Percentiles rank a stretch among this genome's conserved stretches.
Conservation (phyloP, 2,797 vertebrate genomes). For the Enteromius fasciolatus region DNA sequence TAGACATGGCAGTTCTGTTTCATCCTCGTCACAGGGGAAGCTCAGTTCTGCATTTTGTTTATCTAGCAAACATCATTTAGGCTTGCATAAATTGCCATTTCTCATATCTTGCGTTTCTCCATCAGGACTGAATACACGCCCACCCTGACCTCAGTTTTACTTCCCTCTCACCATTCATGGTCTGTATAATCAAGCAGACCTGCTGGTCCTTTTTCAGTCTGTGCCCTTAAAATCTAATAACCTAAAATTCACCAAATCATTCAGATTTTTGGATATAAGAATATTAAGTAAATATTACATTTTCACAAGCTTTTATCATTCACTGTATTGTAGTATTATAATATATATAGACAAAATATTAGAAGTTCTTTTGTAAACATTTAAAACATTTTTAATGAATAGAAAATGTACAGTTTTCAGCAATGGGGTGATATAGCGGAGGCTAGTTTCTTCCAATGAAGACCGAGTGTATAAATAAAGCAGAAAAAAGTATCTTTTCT, state of each 20-base stretch:
- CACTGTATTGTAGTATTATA: neutral
- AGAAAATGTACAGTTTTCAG: neutral
- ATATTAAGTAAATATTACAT: neutral
- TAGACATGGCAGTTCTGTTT: neutral
- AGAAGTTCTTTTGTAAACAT: neutral
- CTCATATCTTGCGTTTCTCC: slow-evolving; percentile 45
- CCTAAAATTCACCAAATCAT: neutral
- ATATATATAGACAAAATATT: neutral
- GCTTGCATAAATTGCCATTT: slow-evolving; percentile 11
- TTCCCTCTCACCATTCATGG: slow-evolving; percentile 23
- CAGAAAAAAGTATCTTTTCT: neutral
- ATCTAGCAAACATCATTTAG: neutral
- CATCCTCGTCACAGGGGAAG: neutral
- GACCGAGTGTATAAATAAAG: neutral
- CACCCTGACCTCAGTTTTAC: neutral
- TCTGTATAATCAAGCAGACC: slow-evolving; percentile 28
- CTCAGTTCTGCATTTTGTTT: neutral
- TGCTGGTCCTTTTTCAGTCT: neutral
- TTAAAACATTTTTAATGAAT: neutral
- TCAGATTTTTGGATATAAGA: neutral
- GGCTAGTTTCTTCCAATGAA: neutral
- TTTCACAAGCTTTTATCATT: neutral
- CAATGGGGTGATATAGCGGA: neutral
- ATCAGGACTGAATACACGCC: slow-evolving; percentile 18
- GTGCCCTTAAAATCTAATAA: neutral